phyloP scores from a whole-genome alignment of 2,113 vertebrate species.

The Chitala chitala region DNA sequence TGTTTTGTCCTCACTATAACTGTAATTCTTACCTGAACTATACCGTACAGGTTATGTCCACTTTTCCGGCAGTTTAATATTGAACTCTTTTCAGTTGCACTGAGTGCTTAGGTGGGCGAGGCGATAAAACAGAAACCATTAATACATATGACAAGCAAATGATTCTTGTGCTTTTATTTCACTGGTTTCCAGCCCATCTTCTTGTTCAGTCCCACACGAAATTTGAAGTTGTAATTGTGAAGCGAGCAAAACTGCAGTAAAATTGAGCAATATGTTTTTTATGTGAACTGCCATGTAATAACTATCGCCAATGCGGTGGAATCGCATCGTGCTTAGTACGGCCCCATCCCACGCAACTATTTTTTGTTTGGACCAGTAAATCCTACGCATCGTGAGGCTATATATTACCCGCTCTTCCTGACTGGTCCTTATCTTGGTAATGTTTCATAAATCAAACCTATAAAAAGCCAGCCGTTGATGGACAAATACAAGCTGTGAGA shows the following conservation, averaged over 20 bases:
- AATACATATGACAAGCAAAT: neutral
- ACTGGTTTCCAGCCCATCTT: neutral
- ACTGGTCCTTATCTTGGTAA: neutral
- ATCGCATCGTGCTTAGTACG: slow-evolving; percentile 5
- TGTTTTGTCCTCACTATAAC: neutral
- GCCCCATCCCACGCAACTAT: neutral
- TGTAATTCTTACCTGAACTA: neutral
- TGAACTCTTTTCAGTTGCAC: neutral
- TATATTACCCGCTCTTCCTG: neutral
- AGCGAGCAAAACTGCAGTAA: neutral
- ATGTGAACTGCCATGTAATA: neutral
- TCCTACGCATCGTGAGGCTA: neutral
- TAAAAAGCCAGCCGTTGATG: neutral
- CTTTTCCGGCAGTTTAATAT: neutral
- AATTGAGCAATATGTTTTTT: neutral
- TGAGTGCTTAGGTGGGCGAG: too few relatives aligned
- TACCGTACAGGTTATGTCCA: too few relatives aligned
- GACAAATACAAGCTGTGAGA: neutral
- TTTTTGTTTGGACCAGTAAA: neutral
- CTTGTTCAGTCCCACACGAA: neutral
- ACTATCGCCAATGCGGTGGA: slow-evolving; percentile 14
- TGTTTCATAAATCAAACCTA: neutral
- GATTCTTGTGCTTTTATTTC: neutral
- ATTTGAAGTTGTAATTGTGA: neutral
- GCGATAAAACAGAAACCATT: too few relatives aligned